Conservation (phyloP, 1,140 invertebrate genomes). For the Trichoplusia ni region DNA sequence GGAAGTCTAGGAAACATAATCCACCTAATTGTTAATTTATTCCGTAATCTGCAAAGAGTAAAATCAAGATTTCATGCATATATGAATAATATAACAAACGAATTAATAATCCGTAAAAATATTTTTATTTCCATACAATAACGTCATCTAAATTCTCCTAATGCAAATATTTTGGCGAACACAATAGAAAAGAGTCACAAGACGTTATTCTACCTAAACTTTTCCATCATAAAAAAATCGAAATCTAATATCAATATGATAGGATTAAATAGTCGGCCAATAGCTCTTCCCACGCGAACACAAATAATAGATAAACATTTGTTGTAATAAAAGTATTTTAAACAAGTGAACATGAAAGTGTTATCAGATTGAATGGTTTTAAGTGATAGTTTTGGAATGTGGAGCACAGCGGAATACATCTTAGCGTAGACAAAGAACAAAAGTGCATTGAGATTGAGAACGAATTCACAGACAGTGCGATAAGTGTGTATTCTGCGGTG, state of each 20-base stretch:
- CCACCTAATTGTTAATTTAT: conserved; percentile 14
- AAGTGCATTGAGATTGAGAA: conserved; percentile 9
- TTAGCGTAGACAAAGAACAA: background rate
- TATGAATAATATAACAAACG: background rate
- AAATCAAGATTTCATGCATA: background rate
- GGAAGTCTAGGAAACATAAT: background rate
- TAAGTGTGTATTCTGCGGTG: conserved; percentile 14
- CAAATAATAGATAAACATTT: conserved; percentile 18
- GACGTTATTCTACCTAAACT: background rate
- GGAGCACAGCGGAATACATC: background rate
- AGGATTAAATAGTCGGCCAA: conserved; percentile 22
- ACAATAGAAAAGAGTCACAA: conserved; percentile 16
- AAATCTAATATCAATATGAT: conserved; percentile 26
- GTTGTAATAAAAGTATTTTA: conserved; percentile 21
- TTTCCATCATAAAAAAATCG: conserved; percentile 16
- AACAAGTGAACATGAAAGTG: conserved; percentile 17
- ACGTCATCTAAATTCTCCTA: background rate
- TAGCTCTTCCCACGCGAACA: conserved; percentile 30
- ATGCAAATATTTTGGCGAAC: background rate
- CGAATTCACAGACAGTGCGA: background rate
- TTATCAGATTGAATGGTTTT: background rate
- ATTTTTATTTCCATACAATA: conserved; percentile 2
- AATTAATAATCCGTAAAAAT: conserved; percentile 4
- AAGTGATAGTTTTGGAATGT: background rate
- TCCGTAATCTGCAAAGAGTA: conserved; percentile 12